Base-by-base conservation (phyloP, 2,888 invertebrate species). In the Opisthograptis luteolata region DNA sequence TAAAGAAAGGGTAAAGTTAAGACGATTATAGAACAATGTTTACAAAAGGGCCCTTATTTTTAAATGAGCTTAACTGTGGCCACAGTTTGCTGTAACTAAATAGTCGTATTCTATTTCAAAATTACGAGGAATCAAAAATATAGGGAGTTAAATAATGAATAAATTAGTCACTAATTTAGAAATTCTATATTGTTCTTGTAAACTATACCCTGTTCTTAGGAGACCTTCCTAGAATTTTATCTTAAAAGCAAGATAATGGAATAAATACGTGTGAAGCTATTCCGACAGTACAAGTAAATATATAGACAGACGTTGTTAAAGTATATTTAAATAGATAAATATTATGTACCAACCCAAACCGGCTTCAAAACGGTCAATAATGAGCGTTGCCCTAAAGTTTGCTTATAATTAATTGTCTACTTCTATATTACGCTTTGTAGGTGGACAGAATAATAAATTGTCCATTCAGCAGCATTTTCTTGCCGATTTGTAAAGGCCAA, bases 1-100 rank as follows among this genome's bases (percentile, higher is more conserved):
- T 35, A 17, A 32, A 40, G 37, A 47, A 52, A 54, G 55, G 42
- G 54, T 50, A 40, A 52, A 47, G 44, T 40, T 56, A 50, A 58
- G 52, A 34, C 20, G 54, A 55, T 60, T 55, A 58, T 22, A 24
- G 22, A n/a, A n/a, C 34, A 32, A 10, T 20, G 19, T 31, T 49
- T 35, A 48, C 47, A 40, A 42, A 32, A 46, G 42, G 49, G 35
- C 43, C 36, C 41, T 22, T 46, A 55, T 53, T 48, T 37, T 39
- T 53, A 60, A n/a, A 55, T 48, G 43, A 45, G 53, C 55, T 60
- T 46, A 44, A 34, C 42, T 1, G 13, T 28, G 27, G 9, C n/a
- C n/a, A n/a, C n/a, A n/a, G n/a, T n/a, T n/a, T n/a, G n/a, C n/a
- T n/a, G 14, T 10, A 15, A 12, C 27, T 39, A 8, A 15, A 25